phyloP scores from a whole-genome alignment of 2,888 invertebrate species.

The Drepanosiphum platanoidis region DNA sequence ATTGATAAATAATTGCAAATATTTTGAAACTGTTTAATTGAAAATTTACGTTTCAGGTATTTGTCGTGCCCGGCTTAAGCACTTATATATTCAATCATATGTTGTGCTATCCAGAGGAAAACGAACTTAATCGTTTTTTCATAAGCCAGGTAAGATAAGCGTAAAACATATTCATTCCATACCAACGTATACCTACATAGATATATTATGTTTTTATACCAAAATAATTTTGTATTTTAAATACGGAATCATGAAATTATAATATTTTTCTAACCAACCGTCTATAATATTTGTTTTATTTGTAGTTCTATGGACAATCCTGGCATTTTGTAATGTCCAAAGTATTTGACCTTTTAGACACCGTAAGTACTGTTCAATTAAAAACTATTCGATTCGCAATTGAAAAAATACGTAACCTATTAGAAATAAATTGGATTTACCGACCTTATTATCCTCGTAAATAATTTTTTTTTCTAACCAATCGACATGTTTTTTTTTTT shows the following conservation, averaged over 20 bases:
- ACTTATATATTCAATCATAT: constrained; percentile 66
- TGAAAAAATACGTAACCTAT: no score
- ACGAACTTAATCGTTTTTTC: constrained; percentile 66
- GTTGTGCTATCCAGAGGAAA: constrained; percentile 67
- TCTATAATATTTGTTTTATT: constrained; percentile 41
- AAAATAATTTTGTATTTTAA: no score
- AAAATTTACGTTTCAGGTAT: constrained; percentile 68
- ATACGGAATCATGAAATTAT: no score
- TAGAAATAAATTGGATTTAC: no score
- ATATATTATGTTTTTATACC: not conserved
- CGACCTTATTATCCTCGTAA: no score
- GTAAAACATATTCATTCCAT: not conserved
- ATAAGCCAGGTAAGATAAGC: constrained; percentile 9
- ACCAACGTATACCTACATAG: not conserved
- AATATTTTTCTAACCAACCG: no score
- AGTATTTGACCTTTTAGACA: constrained; percentile 70
- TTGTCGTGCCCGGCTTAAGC: constrained; percentile 69
- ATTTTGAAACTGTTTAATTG: not conserved
- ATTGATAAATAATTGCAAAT: no score
- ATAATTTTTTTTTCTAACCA: no score
- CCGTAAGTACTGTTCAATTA: constrained; percentile 66
- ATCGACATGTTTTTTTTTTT: no score
- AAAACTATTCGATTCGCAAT: no score
- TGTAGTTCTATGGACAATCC: constrained; percentile 60
- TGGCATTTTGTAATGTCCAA: constrained; percentile 69